Conservation (phyloP, 92 coral and sea anemone genomes). For the Phenganax subtilis region DNA sequence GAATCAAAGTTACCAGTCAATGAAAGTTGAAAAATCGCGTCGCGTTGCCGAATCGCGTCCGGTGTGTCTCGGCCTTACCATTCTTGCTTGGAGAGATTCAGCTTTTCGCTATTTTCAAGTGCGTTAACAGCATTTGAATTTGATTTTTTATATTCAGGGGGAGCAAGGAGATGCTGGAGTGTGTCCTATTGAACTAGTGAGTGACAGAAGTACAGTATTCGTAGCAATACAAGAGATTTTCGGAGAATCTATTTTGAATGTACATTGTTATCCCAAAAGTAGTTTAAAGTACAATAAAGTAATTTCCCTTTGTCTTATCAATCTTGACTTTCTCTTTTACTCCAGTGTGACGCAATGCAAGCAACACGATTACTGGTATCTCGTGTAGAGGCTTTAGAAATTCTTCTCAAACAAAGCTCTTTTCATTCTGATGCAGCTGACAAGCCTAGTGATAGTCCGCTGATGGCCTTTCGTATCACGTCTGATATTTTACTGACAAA, state of each 20-base stretch:
- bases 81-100: too few relatives aligned
- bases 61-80: too few relatives aligned
- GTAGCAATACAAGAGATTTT: background rate
- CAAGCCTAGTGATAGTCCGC: background rate
- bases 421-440: background rate
- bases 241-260: background rate
- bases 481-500: constrained; percentile 38
- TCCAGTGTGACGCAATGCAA: constrained; percentile 20
- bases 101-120: too few relatives aligned
- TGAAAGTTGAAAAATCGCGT: too few relatives aligned
- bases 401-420: background rate
- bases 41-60: too few relatives aligned
- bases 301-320: background rate
- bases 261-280: background rate
- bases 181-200: constrained; percentile 25
- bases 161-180: constrained; percentile 25
- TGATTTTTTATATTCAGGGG: background rate
- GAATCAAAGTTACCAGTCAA: too few relatives aligned
- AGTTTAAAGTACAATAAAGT: background rate
- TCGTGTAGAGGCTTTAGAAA: constrained; percentile 25
- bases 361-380: constrained; percentile 1
- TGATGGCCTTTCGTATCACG: constrained; percentile 32
- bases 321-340: background rate
- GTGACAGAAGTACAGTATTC: background rate
- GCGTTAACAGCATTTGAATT: too few relatives aligned